Evolutionary conservation across 2,113 vertebrate genomes (phyloP).

Genomic region (Gallinago jamesoni): DNA sequence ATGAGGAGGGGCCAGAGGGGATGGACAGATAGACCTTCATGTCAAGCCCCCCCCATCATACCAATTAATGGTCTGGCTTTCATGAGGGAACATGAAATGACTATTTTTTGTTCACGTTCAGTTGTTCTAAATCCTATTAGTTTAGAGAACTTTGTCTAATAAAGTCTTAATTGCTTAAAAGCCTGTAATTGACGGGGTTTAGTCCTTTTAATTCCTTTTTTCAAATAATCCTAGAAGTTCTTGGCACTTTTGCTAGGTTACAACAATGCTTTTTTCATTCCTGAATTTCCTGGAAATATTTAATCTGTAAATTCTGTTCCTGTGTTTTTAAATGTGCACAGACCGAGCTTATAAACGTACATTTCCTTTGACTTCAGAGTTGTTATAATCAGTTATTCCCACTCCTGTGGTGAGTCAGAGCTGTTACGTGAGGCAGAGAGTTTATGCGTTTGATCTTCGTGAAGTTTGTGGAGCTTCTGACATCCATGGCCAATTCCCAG

Average conservation of each 20-base stretch:
- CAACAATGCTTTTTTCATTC: not conserved
- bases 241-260: not conserved
- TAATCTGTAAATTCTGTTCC: not conserved
- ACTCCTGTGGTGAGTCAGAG: not conserved
- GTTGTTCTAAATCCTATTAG: not conserved
- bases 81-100: not conserved
- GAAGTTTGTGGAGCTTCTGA: not conserved
- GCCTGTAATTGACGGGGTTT: not conserved
- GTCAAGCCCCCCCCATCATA: fast-evolving
- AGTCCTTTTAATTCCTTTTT: not conserved
- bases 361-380: not conserved
- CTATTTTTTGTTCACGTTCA: not conserved
- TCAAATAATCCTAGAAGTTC: not conserved
- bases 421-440: not conserved
- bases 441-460: fast-evolving
- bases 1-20: not conserved
- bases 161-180: not conserved
- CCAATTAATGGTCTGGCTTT: not conserved
- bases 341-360: not conserved
- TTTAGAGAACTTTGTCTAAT: not conserved
- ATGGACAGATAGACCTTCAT: not conserved
- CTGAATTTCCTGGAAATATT: not conserved
- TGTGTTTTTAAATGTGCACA: not conserved
- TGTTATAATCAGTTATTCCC: not conserved
- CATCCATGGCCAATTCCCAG: fast-evolving